A percentile compares a stretch with the other conserved stretches of the same genome.
These are phyloP conservation scores for Tillus elongatus DNA, from an alignment of 2,888 invertebrate genomes.

Conservation along the genomic window DNA sequence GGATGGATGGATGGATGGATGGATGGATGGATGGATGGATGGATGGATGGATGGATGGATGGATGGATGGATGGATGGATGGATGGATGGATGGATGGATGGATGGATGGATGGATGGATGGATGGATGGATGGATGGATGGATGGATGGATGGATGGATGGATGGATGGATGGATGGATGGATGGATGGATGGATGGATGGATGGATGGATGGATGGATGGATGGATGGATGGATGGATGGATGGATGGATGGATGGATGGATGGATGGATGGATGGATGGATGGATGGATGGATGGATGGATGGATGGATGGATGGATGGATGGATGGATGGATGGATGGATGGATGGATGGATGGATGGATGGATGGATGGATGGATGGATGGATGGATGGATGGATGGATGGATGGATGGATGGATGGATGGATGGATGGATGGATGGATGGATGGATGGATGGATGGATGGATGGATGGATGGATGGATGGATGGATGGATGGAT, in stretches of 20 bases:
- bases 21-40: constrained; percentile 8
- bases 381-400: constrained; percentile 8
- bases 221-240: constrained; percentile 8
- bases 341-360: constrained; percentile 8
- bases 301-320: constrained; percentile 8
- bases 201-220: constrained; percentile 8
- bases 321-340: constrained; percentile 8
- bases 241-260: constrained; percentile 8
- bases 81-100: constrained; percentile 8
- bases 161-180: constrained; percentile 8
- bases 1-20: constrained; percentile 8
- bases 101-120: constrained; percentile 8
- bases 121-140: constrained; percentile 8
- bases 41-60: constrained; percentile 8
- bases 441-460: constrained; percentile 8
- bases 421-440: constrained; percentile 8
- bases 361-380: constrained; percentile 8
- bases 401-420: constrained; percentile 8
- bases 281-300: constrained; percentile 8
- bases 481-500: constrained; percentile 8
- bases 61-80: constrained; percentile 8
- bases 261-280: constrained; percentile 8
- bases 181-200: constrained; percentile 8
- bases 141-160: constrained; percentile 8
- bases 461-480: constrained; percentile 8